These are phyloP conservation scores for Alcedo quadribrachys DNA, from an alignment of 2,797 vertebrate species.

Conservation along the genomic window DNA sequence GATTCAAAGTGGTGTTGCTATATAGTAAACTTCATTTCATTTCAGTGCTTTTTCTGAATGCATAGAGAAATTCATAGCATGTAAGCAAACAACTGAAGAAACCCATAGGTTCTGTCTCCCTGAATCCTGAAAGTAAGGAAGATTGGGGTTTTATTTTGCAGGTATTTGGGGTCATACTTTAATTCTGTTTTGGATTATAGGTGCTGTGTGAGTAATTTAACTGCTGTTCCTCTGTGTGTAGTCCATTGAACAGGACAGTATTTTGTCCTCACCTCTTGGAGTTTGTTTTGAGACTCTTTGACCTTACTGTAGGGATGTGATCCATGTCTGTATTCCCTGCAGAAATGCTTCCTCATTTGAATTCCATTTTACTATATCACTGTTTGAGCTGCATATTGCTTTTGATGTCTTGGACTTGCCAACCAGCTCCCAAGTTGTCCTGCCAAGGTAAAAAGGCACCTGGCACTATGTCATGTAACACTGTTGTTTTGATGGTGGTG, in stretches of 20 bases:
- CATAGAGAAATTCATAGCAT: rapidly evolving
- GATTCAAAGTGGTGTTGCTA: not conserved
- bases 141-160: not conserved
- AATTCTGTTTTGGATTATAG: not conserved
- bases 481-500: not conserved
- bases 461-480: not conserved
- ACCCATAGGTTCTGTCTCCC: not conserved
- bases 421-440: not conserved
- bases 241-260: not conserved
- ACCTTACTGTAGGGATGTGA: not conserved
- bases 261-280: not conserved
- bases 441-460: not conserved
- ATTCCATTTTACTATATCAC: not conserved
- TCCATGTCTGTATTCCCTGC: not conserved
- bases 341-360: not conserved
- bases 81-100: not conserved
- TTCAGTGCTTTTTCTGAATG: not conserved
- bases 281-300: not conserved
- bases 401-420: not conserved
- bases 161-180: not conserved
- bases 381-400: not conserved
- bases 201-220: not conserved
- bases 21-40: not conserved
- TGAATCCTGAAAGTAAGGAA: not conserved
- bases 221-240: not conserved